These are phyloP conservation scores for Gari tellinella DNA, from an alignment of 2,888 invertebrate species.

Conservation along the genomic window DNA sequence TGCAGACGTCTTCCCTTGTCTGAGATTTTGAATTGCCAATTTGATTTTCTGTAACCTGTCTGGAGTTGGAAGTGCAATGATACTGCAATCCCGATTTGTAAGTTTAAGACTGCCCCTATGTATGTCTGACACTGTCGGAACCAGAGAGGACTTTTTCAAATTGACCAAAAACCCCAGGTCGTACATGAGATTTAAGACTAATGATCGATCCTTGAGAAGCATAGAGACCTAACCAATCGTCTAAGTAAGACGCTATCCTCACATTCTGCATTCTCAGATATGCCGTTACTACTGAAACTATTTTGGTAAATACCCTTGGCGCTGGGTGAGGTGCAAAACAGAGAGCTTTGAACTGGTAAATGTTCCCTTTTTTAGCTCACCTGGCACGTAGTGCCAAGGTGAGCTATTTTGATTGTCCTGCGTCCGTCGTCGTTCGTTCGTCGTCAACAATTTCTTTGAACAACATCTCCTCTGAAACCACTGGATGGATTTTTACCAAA, in stretches of 20 bases:
- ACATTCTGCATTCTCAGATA: slow-evolving; percentile 35
- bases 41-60: slow-evolving; percentile 22
- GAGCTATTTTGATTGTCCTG: too few species aligned
- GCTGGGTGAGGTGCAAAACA: slow-evolving; percentile 30
- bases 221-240: slow-evolving; percentile 45
- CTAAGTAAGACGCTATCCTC: slow-evolving; percentile 36
- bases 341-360: slow-evolving; percentile 24
- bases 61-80: slow-evolving; percentile 23
- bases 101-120: slow-evolving; percentile 25
- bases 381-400: too few species aligned
- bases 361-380: slow-evolving; percentile 29
- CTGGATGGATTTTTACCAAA: too few species aligned
- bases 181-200: slow-evolving; percentile 22
- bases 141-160: slow-evolving; percentile 40
- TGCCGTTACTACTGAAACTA: slow-evolving; percentile 42
- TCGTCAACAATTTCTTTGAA: too few species aligned
- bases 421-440: too few species aligned
- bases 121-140: slow-evolving; percentile 27
- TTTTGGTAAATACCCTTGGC: slow-evolving; percentile 50
- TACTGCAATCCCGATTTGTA: slow-evolving; percentile 8
- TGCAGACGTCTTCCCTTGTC: slow-evolving; percentile 5
- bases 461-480: too few species aligned
- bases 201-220: slow-evolving; percentile 28
- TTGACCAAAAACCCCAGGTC: slow-evolving; percentile 52
- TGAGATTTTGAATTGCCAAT: slow-evolving; percentile 5